Percentiles rank a stretch among this genome's conserved stretches.
Evolutionary conservation across 2,888 invertebrate genomes (phyloP).

Genomic region (Therioaphis trifolii): DNA sequence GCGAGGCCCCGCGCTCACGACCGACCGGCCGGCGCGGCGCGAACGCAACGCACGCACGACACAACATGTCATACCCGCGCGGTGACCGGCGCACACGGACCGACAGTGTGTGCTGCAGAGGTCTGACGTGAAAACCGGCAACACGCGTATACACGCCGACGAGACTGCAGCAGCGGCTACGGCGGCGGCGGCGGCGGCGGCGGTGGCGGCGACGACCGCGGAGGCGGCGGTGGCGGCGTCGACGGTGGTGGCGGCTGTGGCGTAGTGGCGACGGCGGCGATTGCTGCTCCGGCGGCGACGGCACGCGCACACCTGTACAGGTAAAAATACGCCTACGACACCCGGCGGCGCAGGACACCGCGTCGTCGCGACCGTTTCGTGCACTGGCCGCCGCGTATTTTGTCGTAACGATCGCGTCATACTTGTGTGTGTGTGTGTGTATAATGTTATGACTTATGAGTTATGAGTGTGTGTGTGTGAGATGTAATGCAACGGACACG

Average conservation of each 20-base stretch:
- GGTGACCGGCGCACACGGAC: conserved; percentile 36
- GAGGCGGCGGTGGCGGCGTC: neutral
- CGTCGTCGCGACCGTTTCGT: neutral
- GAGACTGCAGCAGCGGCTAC: neutral
- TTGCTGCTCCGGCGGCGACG: too few relatives aligned
- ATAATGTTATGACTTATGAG: too few relatives aligned
- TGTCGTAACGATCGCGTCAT: neutral
- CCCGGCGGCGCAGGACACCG: neutral
- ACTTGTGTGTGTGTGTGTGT: neutral
- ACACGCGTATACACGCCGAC: neutral
- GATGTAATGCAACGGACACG: too few relatives aligned
- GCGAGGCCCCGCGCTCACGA: conserved; percentile 8
- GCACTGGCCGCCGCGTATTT: neutral
- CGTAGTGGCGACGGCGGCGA: too few relatives aligned
- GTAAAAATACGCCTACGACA: neutral
- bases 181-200: neutral
- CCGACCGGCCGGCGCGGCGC: conserved; percentile 32
- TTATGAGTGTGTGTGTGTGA: too few relatives aligned
- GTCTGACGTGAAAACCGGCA: conserved; percentile 49
- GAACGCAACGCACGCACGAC: too few relatives aligned
- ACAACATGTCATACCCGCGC: conserved; percentile 47
- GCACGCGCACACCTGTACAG: conserved; percentile 18
- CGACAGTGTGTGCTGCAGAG: conserved; percentile 57
- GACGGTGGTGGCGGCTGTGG: neutral
- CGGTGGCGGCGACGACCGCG: neutral